These are phyloP conservation scores for Cylloceria caligata DNA, from an alignment of 2,888 invertebrate genomes.

Conservation along the genomic window DNA sequence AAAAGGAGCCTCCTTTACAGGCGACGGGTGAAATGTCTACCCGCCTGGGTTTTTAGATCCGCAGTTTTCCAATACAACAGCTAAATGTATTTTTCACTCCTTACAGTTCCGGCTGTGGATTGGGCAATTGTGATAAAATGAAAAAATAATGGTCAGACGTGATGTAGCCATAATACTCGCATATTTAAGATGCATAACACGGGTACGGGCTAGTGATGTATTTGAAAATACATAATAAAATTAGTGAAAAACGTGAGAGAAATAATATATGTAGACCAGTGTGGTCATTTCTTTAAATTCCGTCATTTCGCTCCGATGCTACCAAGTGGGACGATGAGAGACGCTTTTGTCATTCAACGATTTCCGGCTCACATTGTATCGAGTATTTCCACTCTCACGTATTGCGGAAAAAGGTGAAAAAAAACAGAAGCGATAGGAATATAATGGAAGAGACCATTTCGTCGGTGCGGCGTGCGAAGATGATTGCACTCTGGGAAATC, in stretches of 20 bases:
- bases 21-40: slow-evolving; percentile 12
- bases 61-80: neutral
- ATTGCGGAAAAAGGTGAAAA: slow-evolving; percentile 36
- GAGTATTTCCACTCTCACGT: slow-evolving; percentile 50
- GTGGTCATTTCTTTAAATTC: slow-evolving; percentile 46
- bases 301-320: slow-evolving; percentile 1
- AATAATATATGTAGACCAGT: neutral
- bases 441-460: slow-evolving; percentile 49
- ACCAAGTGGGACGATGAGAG: neutral
- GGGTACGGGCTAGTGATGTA: neutral
- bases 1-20: slow-evolving; percentile 47
- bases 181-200: neutral
- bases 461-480: slow-evolving; percentile 39
- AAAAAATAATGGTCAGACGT: slow-evolving; percentile 2
- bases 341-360: slow-evolving; percentile 42
- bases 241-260: neutral
- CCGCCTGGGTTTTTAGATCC: slow-evolving; percentile 31
- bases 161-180: neutral
- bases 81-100: slow-evolving; percentile 26
- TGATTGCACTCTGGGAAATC: slow-evolving; percentile 59
- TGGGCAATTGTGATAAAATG: slow-evolving; percentile 3
- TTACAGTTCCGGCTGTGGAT: neutral
- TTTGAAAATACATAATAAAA: slow-evolving; percentile 41
- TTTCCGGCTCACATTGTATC: slow-evolving; percentile 47
- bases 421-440: slow-evolving; percentile 26